Base-by-base conservation (phyloP, 2,888 invertebrate species). In the Perithous albicinctus region DNA sequence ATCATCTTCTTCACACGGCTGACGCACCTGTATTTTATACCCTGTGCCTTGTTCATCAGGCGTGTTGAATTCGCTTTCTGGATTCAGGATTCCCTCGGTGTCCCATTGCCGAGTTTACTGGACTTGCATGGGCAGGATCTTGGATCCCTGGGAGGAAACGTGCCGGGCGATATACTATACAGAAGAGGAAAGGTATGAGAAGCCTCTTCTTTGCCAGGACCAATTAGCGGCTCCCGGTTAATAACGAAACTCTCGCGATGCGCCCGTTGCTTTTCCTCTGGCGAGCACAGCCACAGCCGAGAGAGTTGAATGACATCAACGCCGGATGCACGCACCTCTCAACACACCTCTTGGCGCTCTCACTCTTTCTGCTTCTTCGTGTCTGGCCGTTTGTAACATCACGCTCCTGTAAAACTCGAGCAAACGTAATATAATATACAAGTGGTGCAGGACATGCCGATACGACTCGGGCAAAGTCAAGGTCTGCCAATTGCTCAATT, bases 1-100 rank as follows among this genome's bases (percentile, higher is more conserved):
- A 88, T 90, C 90, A 88, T 86, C 84, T 82, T 83, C 83, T 84
- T 83, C 83, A 82, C 84, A 78, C 84, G 78, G 64, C 84, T 78
- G 85, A 87, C 86, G 88, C 81, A 84, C 80, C 51, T 51, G 51
- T 20, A n/a, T n/a, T n/a, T n/a, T n/a, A n/a, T n/a, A 69, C 82
- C 72, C 61, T 83, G 78, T 81, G 35, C 66, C 64, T 72, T 72
- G 78, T 86, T 83, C 78, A 79, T 78, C 67, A 20, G 18, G 4
- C 32, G 48, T 48, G 20, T 12, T 6, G 15, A 29, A n/a, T n/a
- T n/a, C n/a, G n/a, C n/a, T n/a, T n/a, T n/a, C n/a, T n/a, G 7
- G 23, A 20, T 29, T 35, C 23, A 38, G 67, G 54, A 69, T 38
- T 54, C 54, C 48, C 46, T 56, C n/a, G 5, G 15, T n/a, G 29